phyloP scores from a whole-genome alignment of 1,140 invertebrate species.

The Zeugodacus cucurbitae region DNA sequence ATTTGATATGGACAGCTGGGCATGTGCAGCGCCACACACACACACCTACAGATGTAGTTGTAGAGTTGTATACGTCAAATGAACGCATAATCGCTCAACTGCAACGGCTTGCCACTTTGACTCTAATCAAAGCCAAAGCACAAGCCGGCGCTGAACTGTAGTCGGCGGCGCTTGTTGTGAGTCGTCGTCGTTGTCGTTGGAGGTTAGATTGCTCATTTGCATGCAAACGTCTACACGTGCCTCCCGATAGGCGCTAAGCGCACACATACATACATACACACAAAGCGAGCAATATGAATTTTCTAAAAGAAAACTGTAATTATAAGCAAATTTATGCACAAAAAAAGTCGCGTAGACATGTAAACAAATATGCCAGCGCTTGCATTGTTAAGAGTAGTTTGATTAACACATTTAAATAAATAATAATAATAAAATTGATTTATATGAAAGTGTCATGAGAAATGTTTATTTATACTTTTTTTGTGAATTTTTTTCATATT shows the following conservation, averaged over 20 bases:
- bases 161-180: neutral
- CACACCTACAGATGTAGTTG: neutral
- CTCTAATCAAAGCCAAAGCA: neutral
- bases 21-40: conserved; percentile 9
- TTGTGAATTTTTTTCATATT: too few relatives aligned
- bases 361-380: neutral
- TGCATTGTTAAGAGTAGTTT: too few relatives aligned
- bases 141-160: neutral
- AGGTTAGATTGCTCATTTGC: neutral
- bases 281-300: neutral
- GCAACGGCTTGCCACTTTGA: conserved; percentile 20
- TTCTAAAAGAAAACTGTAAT: neutral
- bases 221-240: neutral
- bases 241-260: neutral
- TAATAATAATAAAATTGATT: too few relatives aligned
- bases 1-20: conserved; percentile 31
- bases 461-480: too few relatives aligned
- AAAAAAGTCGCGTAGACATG: neutral
- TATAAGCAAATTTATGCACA: neutral
- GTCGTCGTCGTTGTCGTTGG: neutral
- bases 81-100: conserved; percentile 27
- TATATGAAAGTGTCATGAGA: too few relatives aligned
- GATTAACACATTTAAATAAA: too few relatives aligned
- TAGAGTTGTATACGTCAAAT: neutral
- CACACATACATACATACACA: neutral